Evolutionary conservation across 2,113 vertebrate genomes (phyloP).

Genomic region (Nipponia nippon): DNA sequence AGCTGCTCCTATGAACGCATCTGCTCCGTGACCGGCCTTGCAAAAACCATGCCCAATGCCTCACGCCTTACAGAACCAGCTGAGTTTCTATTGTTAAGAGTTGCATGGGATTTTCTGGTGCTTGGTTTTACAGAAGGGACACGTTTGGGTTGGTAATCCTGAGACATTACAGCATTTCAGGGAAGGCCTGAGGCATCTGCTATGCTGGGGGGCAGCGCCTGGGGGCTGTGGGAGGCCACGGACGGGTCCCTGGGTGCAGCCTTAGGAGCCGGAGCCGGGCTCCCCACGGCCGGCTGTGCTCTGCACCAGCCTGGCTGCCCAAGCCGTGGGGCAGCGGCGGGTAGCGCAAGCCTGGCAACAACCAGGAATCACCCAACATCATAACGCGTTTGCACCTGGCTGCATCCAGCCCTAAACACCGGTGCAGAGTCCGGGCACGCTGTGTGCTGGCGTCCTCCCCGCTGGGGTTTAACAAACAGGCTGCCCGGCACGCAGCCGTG

Average conservation of each 20-base stretch:
- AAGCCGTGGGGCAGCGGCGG: accelerated
- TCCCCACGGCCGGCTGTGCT: background rate
- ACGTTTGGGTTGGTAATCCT: background rate
- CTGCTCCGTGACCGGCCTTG: accelerated
- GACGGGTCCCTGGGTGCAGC: accelerated
- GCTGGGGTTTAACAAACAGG: no score
- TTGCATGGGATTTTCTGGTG: background rate
- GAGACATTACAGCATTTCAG: background rate
- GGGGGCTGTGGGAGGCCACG: background rate
- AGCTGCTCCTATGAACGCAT: accelerated
- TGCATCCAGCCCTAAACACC: background rate
- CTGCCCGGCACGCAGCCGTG: accelerated
- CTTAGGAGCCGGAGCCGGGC: no score
- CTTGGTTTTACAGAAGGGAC: background rate
- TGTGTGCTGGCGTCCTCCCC: accelerated
- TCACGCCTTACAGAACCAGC: accelerated
- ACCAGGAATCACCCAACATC: accelerated
- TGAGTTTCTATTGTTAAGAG: background rate
- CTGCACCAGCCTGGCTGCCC: background rate
- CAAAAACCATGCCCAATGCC: background rate
- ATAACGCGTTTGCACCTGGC: accelerated
- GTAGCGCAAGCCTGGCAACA: accelerated
- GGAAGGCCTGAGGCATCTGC: background rate
- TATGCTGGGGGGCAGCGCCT: accelerated
- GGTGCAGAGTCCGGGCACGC: accelerated